These are phyloP conservation scores for Eulemur albifrons DNA, from an alignment of 2,797 vertebrate species.

Conservation along the genomic window DNA sequence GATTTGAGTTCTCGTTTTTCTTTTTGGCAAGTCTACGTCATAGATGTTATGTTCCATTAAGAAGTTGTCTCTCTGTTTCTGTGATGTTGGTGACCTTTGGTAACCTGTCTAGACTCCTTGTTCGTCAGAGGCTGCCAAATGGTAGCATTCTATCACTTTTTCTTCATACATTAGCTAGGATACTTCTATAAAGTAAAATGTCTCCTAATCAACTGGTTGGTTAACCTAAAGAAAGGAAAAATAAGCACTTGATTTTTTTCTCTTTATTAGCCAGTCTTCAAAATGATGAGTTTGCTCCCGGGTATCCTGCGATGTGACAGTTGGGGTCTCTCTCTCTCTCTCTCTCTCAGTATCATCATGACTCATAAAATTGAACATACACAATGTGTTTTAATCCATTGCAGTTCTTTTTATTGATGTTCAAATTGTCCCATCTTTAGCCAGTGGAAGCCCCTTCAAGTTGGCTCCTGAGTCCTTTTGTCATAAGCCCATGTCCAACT, in stretches of 20 bases:
- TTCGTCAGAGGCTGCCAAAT: neutral
- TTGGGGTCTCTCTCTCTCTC: neutral
- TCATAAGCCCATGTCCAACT: neutral
- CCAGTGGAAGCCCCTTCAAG: neutral
- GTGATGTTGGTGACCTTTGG: neutral
- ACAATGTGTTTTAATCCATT: neutral
- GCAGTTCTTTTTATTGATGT: neutral
- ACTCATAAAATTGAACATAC: neutral
- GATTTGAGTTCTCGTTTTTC: neutral
- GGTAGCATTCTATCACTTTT: neutral
- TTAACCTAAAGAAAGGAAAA: neutral
- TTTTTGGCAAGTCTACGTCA: neutral
- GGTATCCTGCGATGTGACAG: neutral
- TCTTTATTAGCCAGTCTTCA: neutral
- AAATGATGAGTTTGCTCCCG: neutral
- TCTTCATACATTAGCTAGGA: neutral
- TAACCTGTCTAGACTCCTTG: neutral
- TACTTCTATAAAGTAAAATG: neutral
- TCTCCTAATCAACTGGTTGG: neutral
- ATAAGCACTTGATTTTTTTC: neutral
- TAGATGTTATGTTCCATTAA: neutral
- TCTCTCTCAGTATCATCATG: neutral
- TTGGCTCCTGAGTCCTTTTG: neutral
- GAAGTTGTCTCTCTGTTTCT: neutral
- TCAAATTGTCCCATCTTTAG: neutral